Percentiles rank a stretch among this genome's conserved stretches.
Evolutionary conservation across 2,888 invertebrate species (phyloP).

Genomic region (Callinectes sapidus): DNA sequence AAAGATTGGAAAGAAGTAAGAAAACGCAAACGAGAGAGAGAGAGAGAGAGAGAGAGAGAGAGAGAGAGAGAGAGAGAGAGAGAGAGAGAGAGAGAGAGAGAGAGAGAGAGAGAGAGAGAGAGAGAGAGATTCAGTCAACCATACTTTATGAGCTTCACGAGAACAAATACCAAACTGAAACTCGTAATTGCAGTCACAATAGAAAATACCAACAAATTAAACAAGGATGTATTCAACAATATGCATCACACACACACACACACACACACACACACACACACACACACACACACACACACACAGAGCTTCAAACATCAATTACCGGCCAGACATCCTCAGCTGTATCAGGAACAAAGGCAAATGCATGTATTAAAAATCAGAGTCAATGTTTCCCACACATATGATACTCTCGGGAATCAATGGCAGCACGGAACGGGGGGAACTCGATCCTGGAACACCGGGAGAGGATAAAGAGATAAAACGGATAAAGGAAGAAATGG

Average conservation of each 20-base stretch:
- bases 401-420: not conserved
- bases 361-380: not conserved
- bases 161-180: not conserved
- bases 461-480: too few relatives aligned
- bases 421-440: too few relatives aligned
- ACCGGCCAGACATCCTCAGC: not conserved
- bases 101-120: not conserved
- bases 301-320: not conserved
- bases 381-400: not conserved
- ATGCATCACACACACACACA: not conserved
- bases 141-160: not conserved
- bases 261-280: slow-evolving; percentile 1
- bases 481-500: too few relatives aligned
- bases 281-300: not conserved
- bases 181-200: not conserved
- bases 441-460: too few relatives aligned
- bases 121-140: not conserved
- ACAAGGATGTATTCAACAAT: not conserved
- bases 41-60: not conserved
- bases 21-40: not conserved
- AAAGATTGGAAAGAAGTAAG: not conserved
- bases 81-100: too few relatives aligned
- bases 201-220: not conserved
- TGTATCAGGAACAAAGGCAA: not conserved
- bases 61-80: not conserved